Percentiles rank a stretch among this genome's conserved stretches.
These are phyloP conservation scores for Clarias platycephalus DNA, from an alignment of 2,797 vertebrate species.

Conservation along the genomic window DNA sequence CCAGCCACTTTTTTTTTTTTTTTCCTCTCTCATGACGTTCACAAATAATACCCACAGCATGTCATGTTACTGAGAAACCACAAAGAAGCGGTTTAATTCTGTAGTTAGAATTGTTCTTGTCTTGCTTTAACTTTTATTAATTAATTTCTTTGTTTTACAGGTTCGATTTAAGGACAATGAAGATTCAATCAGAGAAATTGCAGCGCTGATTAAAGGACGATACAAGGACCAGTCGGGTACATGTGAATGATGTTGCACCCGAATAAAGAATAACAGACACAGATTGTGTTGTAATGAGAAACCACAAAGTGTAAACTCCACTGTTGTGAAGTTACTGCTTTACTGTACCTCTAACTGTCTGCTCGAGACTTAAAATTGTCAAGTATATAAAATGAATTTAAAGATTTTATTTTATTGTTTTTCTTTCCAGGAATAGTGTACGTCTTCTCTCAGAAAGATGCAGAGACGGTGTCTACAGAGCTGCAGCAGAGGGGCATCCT, in stretches of 20 bases:
- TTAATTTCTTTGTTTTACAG: background rate
- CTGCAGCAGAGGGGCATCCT: constrained; percentile 82
- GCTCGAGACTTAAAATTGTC: background rate
- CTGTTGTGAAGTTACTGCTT: background rate
- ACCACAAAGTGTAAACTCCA: background rate
- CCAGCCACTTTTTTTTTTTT: background rate
- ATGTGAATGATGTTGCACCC: background rate
- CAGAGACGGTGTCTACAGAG: constrained; percentile 82
- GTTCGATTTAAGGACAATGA: constrained; percentile 84
- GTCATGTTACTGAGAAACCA: background rate
- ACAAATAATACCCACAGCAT: background rate
- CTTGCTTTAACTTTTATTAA: background rate
- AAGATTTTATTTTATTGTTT: background rate
- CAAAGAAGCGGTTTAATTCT: background rate
- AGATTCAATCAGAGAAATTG: constrained; percentile 79
- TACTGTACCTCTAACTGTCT: background rate
- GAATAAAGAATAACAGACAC: background rate
- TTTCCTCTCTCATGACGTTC: background rate
- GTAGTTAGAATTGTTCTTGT: background rate
- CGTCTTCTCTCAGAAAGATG: constrained; percentile 97
- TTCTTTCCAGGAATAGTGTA: constrained; percentile 86
- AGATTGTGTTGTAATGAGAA: background rate
- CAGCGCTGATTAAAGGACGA: constrained; percentile 80
- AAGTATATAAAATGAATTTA: too few species aligned
- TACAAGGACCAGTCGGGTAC: constrained; percentile 91